Percentiles rank a stretch among this genome's conserved stretches.
These are phyloP conservation scores for Mythimna impura DNA, from an alignment of 2,888 invertebrate species.

Conservation along the genomic window DNA sequence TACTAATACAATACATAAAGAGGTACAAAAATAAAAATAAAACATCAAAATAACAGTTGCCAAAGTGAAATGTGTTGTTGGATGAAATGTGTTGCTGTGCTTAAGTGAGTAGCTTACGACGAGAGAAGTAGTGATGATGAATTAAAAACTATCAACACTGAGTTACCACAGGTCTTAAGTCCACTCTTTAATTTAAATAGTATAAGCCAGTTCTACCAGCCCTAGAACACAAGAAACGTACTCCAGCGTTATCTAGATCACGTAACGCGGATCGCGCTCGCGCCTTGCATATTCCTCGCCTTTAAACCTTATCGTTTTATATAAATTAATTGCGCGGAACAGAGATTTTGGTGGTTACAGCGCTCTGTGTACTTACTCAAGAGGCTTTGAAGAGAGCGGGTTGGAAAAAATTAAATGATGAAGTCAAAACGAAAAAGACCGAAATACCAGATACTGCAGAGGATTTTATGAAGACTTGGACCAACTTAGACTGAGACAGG, in stretches of 20 bases:
- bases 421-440: too few relatives aligned
- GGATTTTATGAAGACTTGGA: neutral
- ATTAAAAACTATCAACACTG: too few relatives aligned
- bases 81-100: too few relatives aligned
- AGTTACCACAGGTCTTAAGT: too few relatives aligned
- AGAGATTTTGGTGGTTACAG: constrained; percentile 73
- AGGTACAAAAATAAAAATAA: too few relatives aligned
- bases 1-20: too few relatives aligned
- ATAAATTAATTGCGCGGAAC: constrained; percentile 86
- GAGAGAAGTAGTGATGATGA: too few relatives aligned
- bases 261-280: constrained; percentile 81
- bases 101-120: too few relatives aligned
- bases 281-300: constrained; percentile 88
- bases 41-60: too few relatives aligned
- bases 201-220: constrained; percentile 55
- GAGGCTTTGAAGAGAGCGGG: constrained; percentile 44
- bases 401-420: neutral
- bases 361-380: constrained; percentile 45
- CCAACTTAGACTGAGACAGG: neutral
- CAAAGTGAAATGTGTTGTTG: too few relatives aligned
- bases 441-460: neutral
- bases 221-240: constrained; percentile 72
- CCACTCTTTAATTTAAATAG: neutral
- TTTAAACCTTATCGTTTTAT: constrained; percentile 88
- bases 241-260: constrained; percentile 81